Conservation (phyloP, 2,797 vertebrate genomes). For the Periparus ater region DNA sequence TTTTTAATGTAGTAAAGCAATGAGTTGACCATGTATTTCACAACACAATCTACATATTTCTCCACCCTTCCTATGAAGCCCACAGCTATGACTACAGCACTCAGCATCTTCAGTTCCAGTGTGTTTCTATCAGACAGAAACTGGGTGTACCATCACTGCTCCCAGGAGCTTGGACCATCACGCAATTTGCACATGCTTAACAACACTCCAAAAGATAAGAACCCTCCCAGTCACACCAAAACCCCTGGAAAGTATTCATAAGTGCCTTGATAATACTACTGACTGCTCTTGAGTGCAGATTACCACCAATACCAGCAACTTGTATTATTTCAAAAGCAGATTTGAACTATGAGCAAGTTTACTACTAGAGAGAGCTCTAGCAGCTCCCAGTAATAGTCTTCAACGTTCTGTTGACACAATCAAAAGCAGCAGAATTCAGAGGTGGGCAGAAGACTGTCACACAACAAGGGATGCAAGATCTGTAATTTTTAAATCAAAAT, state of each 20-base stretch:
- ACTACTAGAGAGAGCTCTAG: background rate
- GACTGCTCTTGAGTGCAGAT: background rate
- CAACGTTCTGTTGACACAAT: background rate
- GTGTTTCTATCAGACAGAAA: background rate
- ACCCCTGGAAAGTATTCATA: background rate
- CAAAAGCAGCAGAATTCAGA: background rate
- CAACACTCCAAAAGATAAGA: background rate
- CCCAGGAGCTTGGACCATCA: background rate
- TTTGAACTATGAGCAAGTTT: background rate
- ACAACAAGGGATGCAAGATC: fast-evolving
- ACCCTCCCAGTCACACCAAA: background rate
- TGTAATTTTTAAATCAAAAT: background rate
- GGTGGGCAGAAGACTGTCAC: background rate
- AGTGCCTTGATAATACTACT: background rate
- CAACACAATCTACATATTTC: background rate
- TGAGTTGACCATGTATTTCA: background rate
- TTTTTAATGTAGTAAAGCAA: background rate
- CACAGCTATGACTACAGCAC: background rate
- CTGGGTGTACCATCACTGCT: background rate
- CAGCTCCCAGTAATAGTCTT: background rate
- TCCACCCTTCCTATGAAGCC: background rate
- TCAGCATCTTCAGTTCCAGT: background rate
- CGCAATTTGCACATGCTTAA: background rate
- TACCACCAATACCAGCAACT: background rate
- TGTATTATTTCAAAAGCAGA: background rate